Evolutionary conservation across 2,113 vertebrate species (phyloP).

Genomic region (Aspidoscelis tigris): DNA sequence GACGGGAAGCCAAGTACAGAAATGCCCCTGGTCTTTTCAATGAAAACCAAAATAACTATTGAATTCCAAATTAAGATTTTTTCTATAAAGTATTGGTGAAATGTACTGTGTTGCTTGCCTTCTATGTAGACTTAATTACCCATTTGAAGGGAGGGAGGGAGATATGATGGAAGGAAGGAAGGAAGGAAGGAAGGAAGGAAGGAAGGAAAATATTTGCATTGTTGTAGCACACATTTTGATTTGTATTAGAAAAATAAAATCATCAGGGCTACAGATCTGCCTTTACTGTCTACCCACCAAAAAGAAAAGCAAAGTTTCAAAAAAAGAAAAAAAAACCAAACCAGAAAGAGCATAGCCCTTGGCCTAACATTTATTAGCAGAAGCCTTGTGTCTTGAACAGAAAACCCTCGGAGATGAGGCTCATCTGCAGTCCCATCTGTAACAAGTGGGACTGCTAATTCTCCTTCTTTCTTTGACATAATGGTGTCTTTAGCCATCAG

Average conservation of each 20-base stretch:
- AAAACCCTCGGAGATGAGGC: background rate
- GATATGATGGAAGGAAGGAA: no score
- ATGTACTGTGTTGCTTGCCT: background rate
- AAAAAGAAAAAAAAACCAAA: background rate
- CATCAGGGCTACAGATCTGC: slow-evolving; percentile 4
- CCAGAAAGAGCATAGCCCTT: background rate
- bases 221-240: slow-evolving; percentile 36
- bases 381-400: background rate
- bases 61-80: background rate
- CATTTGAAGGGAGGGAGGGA: background rate
- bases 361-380: background rate
- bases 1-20: no score
- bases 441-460: slow-evolving; percentile 26
- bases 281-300: slow-evolving; percentile 10
- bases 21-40: background rate
- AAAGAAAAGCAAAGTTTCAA: background rate
- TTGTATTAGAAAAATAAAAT: slow-evolving; percentile 11
- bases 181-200: background rate
- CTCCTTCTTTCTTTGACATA: background rate
- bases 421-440: background rate
- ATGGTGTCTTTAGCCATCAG: background rate
- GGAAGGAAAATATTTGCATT: slow-evolving; percentile 61
- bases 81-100: background rate
- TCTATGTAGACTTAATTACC: background rate
- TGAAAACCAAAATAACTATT: background rate